Percentiles rank a stretch among this genome's conserved stretches.
Conservation (phyloP, 2,113 vertebrate species). For the Sturnira hondurensis region DNA sequence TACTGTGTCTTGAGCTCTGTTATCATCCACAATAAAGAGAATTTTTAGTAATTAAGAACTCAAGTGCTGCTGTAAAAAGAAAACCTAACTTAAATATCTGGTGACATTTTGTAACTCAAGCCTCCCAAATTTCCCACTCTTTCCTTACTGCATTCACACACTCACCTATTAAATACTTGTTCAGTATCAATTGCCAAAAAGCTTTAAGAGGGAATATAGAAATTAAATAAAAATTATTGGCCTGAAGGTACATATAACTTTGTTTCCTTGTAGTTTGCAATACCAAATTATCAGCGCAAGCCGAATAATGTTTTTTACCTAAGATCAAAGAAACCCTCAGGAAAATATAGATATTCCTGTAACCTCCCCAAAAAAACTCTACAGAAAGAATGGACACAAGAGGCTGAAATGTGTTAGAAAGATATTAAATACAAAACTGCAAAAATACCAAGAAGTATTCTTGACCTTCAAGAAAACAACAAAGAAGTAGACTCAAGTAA, state of each 20-base stretch:
- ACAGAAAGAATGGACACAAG: neutral
- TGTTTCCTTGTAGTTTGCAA: neutral
- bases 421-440: neutral
- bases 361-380: neutral
- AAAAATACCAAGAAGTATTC: neutral
- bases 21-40: neutral
- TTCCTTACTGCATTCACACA: neutral
- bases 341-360: neutral
- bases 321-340: neutral
- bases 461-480: neutral
- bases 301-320: neutral
- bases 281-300: neutral
- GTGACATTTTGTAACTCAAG: neutral
- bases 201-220: neutral
- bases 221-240: conserved; percentile 19
- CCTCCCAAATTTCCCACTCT: neutral
- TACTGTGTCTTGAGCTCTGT: neutral
- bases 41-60: neutral
- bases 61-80: neutral
- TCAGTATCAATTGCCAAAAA: neutral
- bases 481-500: neutral
- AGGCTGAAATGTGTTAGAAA: neutral
- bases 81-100: neutral
- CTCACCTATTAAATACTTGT: neutral
- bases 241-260: neutral